Evolutionary conservation across 2,113 vertebrate species (phyloP).

Genomic region (Ptilonorhynchus violaceus): DNA sequence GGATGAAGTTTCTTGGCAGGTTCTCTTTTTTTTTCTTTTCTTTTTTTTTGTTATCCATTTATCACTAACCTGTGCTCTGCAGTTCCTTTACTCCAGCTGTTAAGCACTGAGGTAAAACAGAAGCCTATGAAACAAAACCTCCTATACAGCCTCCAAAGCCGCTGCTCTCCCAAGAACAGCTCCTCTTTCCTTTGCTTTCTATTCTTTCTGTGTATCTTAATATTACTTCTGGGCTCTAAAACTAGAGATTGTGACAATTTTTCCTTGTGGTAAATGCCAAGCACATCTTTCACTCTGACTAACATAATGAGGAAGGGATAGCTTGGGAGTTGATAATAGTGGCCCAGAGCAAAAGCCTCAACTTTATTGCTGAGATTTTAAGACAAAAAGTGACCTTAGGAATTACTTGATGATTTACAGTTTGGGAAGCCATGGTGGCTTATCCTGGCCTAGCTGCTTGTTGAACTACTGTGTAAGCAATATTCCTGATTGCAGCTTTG

Average conservation of each 20-base stretch:
- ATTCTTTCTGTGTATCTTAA: background rate
- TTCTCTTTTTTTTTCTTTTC: background rate
- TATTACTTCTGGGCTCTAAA: background rate
- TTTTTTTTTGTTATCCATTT: background rate
- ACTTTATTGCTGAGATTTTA: background rate
- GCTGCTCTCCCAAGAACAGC: background rate
- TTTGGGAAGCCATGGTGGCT: background rate
- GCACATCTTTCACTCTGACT: background rate
- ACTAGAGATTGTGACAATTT: fast-evolving
- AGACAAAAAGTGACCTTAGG: background rate
- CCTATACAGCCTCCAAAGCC: background rate
- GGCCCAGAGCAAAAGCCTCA: conserved; percentile 35
- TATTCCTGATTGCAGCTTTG: conserved; percentile 28
- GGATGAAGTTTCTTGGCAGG: background rate
- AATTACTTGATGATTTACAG: conserved; percentile 7
- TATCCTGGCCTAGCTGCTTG: background rate
- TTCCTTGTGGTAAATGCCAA: background rate
- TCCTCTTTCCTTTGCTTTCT: background rate
- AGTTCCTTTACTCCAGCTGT: background rate
- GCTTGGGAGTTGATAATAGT: background rate
- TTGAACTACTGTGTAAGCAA: conserved; percentile 7
- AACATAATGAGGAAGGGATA: background rate
- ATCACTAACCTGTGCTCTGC: background rate
- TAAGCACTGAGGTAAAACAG: background rate
- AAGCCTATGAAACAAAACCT: background rate